Evolutionary conservation across 2,888 invertebrate species (phyloP).

Genomic region (Andrena trimmerana): DNA sequence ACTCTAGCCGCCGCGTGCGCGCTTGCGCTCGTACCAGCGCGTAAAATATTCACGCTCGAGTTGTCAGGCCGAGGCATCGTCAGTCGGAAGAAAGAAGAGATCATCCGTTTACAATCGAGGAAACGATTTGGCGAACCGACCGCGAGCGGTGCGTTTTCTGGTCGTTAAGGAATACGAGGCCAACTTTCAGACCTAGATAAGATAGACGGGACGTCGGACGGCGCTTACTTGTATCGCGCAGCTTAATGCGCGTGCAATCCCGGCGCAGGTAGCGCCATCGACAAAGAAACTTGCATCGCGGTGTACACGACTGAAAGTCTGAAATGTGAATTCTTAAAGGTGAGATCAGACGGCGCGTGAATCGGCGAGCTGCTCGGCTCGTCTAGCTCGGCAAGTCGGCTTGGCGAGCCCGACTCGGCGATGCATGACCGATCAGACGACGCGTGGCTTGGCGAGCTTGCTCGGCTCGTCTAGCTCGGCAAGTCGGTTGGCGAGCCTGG

Average conservation of each 20-base stretch:
- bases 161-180: conserved; percentile 9
- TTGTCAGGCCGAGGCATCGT: not conserved
- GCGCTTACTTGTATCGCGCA: conserved; percentile 6
- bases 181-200: conserved; percentile 24
- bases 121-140: conserved; percentile 22
- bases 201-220: conserved; percentile 1
- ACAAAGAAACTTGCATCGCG: not conserved
- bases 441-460: too few relatives aligned
- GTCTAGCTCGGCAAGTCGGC: too few relatives aligned
- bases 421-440: too few relatives aligned
- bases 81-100: not conserved
- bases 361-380: too few relatives aligned
- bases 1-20: not conserved
- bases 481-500: too few relatives aligned
- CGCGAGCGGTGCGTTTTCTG: conserved; percentile 5
- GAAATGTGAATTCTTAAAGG: not conserved
- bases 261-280: not conserved
- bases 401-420: too few relatives aligned
- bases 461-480: too few relatives aligned
- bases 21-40: not conserved
- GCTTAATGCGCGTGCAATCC: conserved; percentile 6
- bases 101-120: conserved; percentile 24
- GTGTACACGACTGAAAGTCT: not conserved
- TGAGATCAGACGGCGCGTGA: too few relatives aligned
- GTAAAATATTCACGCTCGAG: conserved; percentile 11